phyloP scores from a whole-genome alignment of 35 echinoderm and acorn worm species.

The Nesometra sesokonis region DNA sequence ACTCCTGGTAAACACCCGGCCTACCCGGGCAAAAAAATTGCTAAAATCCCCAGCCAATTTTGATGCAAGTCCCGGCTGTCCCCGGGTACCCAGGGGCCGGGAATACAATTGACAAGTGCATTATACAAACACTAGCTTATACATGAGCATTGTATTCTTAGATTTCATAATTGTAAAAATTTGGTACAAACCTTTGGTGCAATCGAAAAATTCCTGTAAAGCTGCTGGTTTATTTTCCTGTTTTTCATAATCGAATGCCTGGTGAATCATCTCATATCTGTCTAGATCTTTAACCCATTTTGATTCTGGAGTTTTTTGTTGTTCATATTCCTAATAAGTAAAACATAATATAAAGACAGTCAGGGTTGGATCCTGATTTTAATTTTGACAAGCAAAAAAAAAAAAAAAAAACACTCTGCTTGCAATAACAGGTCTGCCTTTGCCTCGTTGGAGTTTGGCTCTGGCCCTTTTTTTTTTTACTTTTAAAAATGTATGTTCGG shows the following conservation, averaged over 20 bases:
- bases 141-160: neutral
- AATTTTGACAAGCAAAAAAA: no score
- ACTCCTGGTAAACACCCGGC: no score
- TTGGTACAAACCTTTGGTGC: conserved; percentile 52
- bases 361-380: no score
- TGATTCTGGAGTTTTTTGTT: conserved; percentile 43
- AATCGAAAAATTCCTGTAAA: conserved; percentile 78
- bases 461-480: no score
- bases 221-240: conserved; percentile 33
- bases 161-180: no score
- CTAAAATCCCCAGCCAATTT: no score
- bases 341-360: neutral
- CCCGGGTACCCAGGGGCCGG: no score
- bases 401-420: no score
- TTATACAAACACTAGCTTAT: neutral
- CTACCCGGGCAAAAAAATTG: no score
- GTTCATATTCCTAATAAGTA: conserved; percentile 69
- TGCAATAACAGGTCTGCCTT: no score
- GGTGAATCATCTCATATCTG: conserved; percentile 82
- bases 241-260: conserved; percentile 84
- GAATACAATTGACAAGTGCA: neutral
- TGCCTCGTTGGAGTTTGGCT: neutral
- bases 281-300: conserved; percentile 89
- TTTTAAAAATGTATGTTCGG: no score
- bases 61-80: no score